A percentile compares a stretch with the other conserved stretches of the same genome.
Conservation (phyloP, 92 coral and sea anemone species). For the Zoanthus gigantus region DNA sequence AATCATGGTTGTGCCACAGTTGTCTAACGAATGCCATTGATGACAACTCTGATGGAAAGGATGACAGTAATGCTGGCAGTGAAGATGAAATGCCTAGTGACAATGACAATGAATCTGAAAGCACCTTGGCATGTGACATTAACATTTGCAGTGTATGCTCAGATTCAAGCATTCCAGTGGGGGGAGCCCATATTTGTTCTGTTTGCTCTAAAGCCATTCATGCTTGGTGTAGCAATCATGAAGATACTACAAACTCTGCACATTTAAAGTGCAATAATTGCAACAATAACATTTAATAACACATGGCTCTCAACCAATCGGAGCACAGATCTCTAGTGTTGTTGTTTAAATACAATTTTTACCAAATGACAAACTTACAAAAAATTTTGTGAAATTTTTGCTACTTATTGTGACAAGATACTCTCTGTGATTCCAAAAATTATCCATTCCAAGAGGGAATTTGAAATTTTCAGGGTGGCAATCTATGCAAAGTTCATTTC, state of each 20-base stretch:
- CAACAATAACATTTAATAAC: not conserved
- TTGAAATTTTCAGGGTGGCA: too few relatives aligned
- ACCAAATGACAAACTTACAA: too few relatives aligned
- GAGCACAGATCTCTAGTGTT: too few relatives aligned
- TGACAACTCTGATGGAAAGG: not conserved
- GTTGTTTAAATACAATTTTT: too few relatives aligned
- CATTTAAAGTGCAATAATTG: slow-evolving; percentile 20
- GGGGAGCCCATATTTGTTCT: slow-evolving; percentile 1
- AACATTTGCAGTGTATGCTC: slow-evolving; percentile 18
- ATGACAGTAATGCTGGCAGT: slow-evolving; percentile 22
- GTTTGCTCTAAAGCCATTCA: slow-evolving; percentile 27
- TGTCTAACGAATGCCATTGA: slow-evolving; percentile 31
- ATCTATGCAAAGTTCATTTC: too few relatives aligned
- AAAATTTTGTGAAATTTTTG: too few relatives aligned
- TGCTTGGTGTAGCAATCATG: slow-evolving; percentile 1
- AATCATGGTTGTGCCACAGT: slow-evolving; percentile 38
- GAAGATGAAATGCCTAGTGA: slow-evolving; percentile 13
- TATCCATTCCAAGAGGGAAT: too few relatives aligned
- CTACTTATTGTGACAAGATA: too few relatives aligned
- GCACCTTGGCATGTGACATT: not conserved
- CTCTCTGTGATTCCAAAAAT: too few relatives aligned
- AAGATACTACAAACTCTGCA: slow-evolving; percentile 24
- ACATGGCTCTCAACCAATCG: too few relatives aligned
- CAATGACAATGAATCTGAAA: not conserved
- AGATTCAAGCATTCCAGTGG: not conserved